Base-by-base conservation (phyloP, 2,888 invertebrate genomes). In the Leptinotarsa haldemani region DNA sequence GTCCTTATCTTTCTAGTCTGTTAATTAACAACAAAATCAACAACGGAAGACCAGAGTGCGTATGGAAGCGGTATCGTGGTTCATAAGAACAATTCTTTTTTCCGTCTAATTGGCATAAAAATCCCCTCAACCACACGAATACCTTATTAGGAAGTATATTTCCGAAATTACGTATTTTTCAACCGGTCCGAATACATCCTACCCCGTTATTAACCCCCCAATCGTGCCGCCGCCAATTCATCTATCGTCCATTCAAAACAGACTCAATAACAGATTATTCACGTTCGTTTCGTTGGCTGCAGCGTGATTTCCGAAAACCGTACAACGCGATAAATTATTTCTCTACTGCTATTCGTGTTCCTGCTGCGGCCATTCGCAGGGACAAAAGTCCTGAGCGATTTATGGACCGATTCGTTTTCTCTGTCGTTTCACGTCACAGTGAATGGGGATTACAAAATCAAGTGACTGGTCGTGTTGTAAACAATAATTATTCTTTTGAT, bases 231-330 rank as follows among this genome's bases (percentile, higher is more conserved):
- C 52, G 22, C 63, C 69, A 50, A 64, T 70, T 52, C 64, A 70
- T 70, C 50, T 52, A 52, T 50, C 30, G 16, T 20, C 56, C 22
- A 56, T 56, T 56, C 56, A 56, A 56, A 56, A 56, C 69, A 50
- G 63, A 64, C 30, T 64, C 69, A 64, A 70, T 70, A 70, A 63
- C 69, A 70, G 61, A 61, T 64, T 63, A 70, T 70, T 70, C 52
- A 70, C 64, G 64, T 70, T 63, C 69, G 18, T 70, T 70, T 70
- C 63, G 69, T 63, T 40, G 63, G 64, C 50, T 64, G 52, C 52
- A 61, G 64, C 52, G 67, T 72, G 72, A 67, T 68, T 72, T 72
- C 64, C 48, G 72, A 66, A 53, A 68, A 52, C 72, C 40, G 40
- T 46, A 68, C 64, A 53, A 68, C 47, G 20, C 53, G 56, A 69